phyloP scores from a whole-genome alignment of 2,797 vertebrate species.

The Squalus acanthias region DNA sequence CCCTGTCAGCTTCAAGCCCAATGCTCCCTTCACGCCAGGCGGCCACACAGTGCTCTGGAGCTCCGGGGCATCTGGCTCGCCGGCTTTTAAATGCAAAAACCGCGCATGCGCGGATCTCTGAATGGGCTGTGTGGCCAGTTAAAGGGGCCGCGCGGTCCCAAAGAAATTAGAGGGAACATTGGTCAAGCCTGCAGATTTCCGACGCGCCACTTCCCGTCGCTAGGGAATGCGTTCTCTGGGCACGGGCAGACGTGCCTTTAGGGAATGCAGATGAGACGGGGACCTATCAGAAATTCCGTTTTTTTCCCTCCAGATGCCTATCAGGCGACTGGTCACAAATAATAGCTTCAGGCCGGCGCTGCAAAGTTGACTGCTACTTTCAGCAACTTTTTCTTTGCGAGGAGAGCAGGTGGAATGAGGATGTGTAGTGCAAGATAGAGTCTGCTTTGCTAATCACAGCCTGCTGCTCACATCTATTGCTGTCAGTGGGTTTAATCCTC shows the following conservation, averaged over 20 bases:
- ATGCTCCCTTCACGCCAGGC: too few relatives aligned
- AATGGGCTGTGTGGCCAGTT: too few relatives aligned
- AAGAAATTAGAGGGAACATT: too few relatives aligned
- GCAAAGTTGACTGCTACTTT: not conserved
- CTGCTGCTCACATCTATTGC: conserved; percentile 15
- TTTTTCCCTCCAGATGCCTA: not conserved
- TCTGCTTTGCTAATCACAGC: not conserved
- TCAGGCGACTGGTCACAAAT: not conserved
- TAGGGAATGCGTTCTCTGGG: not conserved
- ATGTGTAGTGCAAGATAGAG: not conserved
- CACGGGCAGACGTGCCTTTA: not conserved
- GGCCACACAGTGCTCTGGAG: too few relatives aligned
- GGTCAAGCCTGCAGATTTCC: not conserved
- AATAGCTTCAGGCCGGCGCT: not conserved
- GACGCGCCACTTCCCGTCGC: not conserved
- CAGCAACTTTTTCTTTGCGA: not conserved
- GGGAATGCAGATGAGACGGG: not conserved
- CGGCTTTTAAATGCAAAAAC: too few relatives aligned
- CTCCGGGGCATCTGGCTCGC: too few relatives aligned
- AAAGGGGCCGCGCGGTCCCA: too few relatives aligned
- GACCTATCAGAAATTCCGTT: not conserved
- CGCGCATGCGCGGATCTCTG: too few relatives aligned
- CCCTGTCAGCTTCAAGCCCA: not conserved
- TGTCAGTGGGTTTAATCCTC: not conserved
- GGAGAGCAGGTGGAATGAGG: not conserved